Evolutionary conservation across 2,797 vertebrate species (phyloP).

Genomic region (Helicolenus hilgendorfi): DNA sequence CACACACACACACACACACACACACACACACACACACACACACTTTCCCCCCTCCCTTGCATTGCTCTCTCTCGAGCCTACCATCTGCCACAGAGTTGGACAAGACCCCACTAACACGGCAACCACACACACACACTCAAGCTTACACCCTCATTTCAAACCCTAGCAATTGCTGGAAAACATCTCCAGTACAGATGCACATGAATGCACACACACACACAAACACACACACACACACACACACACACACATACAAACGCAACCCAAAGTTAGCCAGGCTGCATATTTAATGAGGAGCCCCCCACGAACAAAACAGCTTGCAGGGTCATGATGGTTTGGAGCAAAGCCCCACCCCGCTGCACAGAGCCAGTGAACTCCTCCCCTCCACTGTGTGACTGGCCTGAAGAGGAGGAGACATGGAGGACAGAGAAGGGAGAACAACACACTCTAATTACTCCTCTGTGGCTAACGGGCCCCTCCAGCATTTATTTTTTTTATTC

Average conservation of each 20-base stretch:
- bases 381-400: slow-evolving; percentile 45
- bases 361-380: slow-evolving; percentile 65
- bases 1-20: slow-evolving; percentile 31
- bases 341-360: slow-evolving; percentile 62
- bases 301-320: slow-evolving; percentile 84
- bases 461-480: slow-evolving; percentile 58
- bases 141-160: slow-evolving; percentile 28
- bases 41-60: slow-evolving; percentile 33
- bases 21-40: slow-evolving; percentile 31
- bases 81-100: slow-evolving; percentile 80
- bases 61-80: slow-evolving; percentile 66
- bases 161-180: slow-evolving; percentile 34
- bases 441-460: slow-evolving; percentile 84
- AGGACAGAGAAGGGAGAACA: slow-evolving; percentile 54
- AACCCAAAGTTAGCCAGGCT: slow-evolving; percentile 38
- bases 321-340: slow-evolving; percentile 74
- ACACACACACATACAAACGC: neutral
- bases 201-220: slow-evolving; percentile 10
- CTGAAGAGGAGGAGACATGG: slow-evolving; percentile 45
- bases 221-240: neutral
- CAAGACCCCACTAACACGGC: slow-evolving; percentile 68
- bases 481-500: slow-evolving; percentile 43
- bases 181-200: slow-evolving; percentile 43
- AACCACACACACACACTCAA: neutral
- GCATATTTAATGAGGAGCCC: slow-evolving; percentile 84